Percentiles rank a stretch among this genome's conserved stretches.
phyloP scores from a whole-genome alignment of 2,888 invertebrate genomes.

The Mantis religiosa region DNA sequence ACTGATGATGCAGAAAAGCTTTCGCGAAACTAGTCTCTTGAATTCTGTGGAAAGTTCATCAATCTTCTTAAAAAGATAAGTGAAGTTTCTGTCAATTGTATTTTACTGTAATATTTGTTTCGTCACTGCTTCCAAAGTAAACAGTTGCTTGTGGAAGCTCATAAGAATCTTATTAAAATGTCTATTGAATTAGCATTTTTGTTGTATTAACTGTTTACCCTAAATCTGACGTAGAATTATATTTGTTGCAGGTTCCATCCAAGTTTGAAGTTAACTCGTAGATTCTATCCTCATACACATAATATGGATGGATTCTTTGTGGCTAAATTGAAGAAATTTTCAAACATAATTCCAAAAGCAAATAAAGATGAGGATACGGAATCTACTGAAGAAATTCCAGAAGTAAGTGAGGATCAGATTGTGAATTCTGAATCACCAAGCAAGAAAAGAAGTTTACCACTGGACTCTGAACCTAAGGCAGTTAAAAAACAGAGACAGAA shows the following conservation, averaged over 20 bases:
- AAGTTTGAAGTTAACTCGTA: slow-evolving; percentile 76
- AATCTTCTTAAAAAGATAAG: too few relatives aligned
- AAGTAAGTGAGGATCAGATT: neutral
- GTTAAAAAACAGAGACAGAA: neutral
- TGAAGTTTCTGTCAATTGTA: too few relatives aligned
- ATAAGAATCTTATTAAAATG: too few relatives aligned
- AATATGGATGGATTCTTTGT: slow-evolving; percentile 99
- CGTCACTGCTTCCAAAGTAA: too few relatives aligned
- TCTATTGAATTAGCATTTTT: too few relatives aligned
- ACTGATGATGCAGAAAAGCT: too few relatives aligned
- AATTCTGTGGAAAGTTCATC: too few relatives aligned
- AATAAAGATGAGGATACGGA: slow-evolving; percentile 7
- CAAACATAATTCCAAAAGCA: slow-evolving; percentile 61
- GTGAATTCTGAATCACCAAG: neutral
- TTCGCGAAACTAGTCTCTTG: too few relatives aligned
- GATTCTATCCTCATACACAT: slow-evolving; percentile 97
- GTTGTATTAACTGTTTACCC: too few relatives aligned
- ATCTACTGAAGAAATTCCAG: neutral
- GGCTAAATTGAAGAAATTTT: slow-evolving; percentile 95
- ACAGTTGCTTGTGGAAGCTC: too few relatives aligned
- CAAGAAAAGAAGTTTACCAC: neutral
- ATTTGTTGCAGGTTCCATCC: slow-evolving; percentile 71
- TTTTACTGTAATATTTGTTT: too few relatives aligned
- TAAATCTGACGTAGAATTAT: neutral
- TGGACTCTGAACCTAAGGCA: neutral